phyloP scores from a whole-genome alignment of 2,888 invertebrate genomes.

The Acronicta psi region DNA sequence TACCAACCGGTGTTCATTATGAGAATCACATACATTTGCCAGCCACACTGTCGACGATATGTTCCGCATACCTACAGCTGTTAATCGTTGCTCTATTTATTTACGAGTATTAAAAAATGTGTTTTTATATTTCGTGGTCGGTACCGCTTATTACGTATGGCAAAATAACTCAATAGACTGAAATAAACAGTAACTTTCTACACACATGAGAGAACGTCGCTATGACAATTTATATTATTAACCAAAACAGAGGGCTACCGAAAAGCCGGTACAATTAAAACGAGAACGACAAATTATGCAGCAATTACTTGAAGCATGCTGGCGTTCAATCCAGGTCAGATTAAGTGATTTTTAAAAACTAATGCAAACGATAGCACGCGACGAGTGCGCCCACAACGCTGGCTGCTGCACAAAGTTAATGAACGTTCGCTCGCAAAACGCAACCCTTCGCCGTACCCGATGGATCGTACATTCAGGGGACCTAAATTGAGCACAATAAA shows the following conservation, averaged over 20 bases:
- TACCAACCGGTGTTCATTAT: conserved; percentile 48
- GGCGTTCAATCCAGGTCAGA: conserved; percentile 85
- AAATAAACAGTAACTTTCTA: no score
- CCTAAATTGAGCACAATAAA: conserved; percentile 65
- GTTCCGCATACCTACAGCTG: conserved; percentile 3
- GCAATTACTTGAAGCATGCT: conserved; percentile 83
- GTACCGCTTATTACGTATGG: conserved; percentile 6
- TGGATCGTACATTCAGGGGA: conserved; percentile 65
- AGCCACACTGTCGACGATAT: neutral
- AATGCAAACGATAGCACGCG: conserved; percentile 83
- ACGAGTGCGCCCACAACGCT: conserved; percentile 70
- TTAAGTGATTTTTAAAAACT: conserved; percentile 86
- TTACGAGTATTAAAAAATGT: conserved; percentile 3
- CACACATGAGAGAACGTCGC: neutral
- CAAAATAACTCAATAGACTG: neutral
- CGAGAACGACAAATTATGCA: conserved; percentile 82
- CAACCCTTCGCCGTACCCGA: conserved; percentile 51
- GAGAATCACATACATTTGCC: conserved; percentile 29
- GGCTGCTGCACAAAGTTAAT: conserved; percentile 77
- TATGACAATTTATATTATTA: conserved; percentile 3
- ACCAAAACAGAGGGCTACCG: conserved; percentile 29
- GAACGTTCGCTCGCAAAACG: conserved; percentile 71
- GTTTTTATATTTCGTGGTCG: neutral
- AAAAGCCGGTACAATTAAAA: conserved; percentile 77
- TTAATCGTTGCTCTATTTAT: conserved; percentile 19